A percentile compares a stretch with the other conserved stretches of the same genome.
Conservation (phyloP, 2,113 vertebrate species). For the Dipodomys ordii region DNA sequence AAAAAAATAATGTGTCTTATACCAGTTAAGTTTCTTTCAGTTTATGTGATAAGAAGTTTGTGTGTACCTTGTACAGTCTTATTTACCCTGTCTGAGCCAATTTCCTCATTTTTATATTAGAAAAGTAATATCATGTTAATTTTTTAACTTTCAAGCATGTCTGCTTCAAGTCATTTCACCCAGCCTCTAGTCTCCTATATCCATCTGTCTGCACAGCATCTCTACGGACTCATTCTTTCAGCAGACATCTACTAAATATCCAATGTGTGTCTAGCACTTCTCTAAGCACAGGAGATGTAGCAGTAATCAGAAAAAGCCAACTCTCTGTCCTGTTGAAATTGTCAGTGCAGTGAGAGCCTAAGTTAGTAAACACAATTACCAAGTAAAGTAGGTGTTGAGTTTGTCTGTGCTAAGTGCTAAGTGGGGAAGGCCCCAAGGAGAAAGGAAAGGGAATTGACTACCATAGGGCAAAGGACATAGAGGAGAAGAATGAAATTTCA, state of each 20-base stretch:
- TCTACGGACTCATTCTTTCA: neutral
- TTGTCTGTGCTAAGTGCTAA: neutral
- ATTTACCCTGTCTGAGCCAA: slow-evolving; percentile 8
- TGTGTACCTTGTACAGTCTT: neutral
- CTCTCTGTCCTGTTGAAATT: neutral
- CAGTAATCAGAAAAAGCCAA: neutral
- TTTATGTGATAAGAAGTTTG: neutral
- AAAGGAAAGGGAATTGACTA: neutral
- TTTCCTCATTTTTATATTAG: slow-evolving; percentile 7
- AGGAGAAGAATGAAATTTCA: neutral
- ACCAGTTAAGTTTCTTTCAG: neutral
- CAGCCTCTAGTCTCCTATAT: neutral
- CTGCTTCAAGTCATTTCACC: neutral
- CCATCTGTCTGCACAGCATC: neutral
- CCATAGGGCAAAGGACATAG: too few species aligned
- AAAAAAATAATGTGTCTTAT: slow-evolving; percentile 32
- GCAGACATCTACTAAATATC: neutral
- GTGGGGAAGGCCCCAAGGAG: neutral
- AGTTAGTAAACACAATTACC: neutral
- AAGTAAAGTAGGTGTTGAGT: neutral
- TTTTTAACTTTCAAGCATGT: slow-evolving; percentile 38
- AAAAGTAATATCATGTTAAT: slow-evolving; percentile 40
- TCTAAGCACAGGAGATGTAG: neutral
- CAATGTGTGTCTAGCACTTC: neutral
- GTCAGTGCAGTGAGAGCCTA: neutral